phyloP scores from a whole-genome alignment of 2,888 invertebrate species.

The Rhingia campestris region DNA sequence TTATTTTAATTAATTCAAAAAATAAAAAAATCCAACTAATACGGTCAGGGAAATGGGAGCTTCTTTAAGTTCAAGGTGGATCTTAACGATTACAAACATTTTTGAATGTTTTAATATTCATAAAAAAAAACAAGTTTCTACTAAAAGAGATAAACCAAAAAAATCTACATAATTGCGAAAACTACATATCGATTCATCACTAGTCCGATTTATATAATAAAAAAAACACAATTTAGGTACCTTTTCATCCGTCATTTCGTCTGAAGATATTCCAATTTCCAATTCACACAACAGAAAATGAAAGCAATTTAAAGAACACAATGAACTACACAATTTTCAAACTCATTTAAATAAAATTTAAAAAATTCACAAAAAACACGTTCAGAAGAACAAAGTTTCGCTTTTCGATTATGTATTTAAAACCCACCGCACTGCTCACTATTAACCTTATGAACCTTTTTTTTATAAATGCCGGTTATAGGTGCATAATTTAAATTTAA shows the following conservation, averaged over 20 bases:
- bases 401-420: too few relatives aligned
- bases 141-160: neutral
- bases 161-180: neutral
- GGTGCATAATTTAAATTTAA: constrained; percentile 29
- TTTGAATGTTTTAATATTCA: constrained; percentile 22
- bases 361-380: neutral
- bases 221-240: constrained; percentile 9
- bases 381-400: neutral
- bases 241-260: constrained; percentile 47
- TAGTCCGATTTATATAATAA: neutral
- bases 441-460: neutral
- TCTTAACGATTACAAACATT: neutral
- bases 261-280: constrained; percentile 13
- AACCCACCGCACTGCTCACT: too few relatives aligned
- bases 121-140: neutral
- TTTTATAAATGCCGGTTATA: constrained; percentile 22
- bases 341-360: neutral
- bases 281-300: neutral
- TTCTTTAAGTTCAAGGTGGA: constrained; percentile 44
- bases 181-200: neutral
- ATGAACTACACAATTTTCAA: constrained; percentile 1
- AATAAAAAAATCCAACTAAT: neutral
- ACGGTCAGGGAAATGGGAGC: constrained; percentile 7
- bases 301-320: constrained; percentile 6
- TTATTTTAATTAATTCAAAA: too few relatives aligned